A percentile compares a stretch with the other conserved stretches of the same genome.
Evolutionary conservation across 2,888 invertebrate species (phyloP).

Genomic region (Leucophenga maculata): DNA sequence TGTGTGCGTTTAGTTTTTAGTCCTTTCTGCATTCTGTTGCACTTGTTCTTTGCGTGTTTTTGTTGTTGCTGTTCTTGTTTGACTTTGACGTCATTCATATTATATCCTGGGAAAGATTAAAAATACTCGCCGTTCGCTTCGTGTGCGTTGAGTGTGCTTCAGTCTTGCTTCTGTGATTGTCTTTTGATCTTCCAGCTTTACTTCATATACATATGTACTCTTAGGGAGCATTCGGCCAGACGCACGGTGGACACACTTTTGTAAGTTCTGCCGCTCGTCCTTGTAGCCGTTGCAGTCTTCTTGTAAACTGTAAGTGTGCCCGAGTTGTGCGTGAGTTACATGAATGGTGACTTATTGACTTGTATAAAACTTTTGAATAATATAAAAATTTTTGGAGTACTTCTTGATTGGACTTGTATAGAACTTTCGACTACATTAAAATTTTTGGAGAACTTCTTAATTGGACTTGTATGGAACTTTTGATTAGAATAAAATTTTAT

Average conservation of each 20-base stretch:
- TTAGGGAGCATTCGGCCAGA: constrained; percentile 39
- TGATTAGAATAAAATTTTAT: too few species aligned
- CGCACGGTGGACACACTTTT: constrained; percentile 67
- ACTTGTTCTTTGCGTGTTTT: constrained; percentile 11
- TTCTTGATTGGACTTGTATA: too few species aligned
- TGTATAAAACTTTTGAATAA: neutral
- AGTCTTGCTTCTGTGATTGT: constrained; percentile 43
- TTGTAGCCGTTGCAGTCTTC: constrained; percentile 40
- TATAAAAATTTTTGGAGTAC: neutral
- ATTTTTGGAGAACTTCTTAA: too few species aligned
- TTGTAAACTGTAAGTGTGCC: constrained; percentile 44
- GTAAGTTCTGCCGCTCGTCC: constrained; percentile 41
- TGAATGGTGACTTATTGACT: neutral
- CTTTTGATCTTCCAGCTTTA: constrained; percentile 17
- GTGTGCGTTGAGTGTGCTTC: constrained; percentile 61
- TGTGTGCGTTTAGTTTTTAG: neutral
- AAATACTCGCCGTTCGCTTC: constrained; percentile 34
- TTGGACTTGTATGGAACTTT: too few species aligned
- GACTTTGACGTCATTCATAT: constrained; percentile 5
- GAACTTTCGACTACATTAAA: too few species aligned
- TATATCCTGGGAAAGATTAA: constrained; percentile 58
- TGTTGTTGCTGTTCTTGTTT: neutral
- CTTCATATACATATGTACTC: constrained; percentile 18
- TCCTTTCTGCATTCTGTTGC: neutral
- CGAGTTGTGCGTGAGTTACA: constrained; percentile 3